Evolutionary conservation across 2,113 vertebrate species (phyloP).

Genomic region (Nyctereutes procyonoides): DNA sequence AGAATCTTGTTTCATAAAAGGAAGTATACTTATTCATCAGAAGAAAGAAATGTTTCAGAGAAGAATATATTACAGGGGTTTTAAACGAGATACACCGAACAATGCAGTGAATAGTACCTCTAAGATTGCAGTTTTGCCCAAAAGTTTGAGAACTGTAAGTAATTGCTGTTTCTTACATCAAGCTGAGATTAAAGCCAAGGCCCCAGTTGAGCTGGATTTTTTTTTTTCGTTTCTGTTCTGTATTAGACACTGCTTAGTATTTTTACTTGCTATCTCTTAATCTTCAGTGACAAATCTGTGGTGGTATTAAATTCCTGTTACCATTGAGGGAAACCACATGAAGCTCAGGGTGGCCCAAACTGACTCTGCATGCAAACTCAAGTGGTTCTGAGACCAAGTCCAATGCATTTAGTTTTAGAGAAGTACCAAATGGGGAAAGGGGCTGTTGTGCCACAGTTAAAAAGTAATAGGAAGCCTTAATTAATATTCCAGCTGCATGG

Average conservation of each 20-base stretch:
- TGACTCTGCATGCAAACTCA: not conserved
- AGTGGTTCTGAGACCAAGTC: not conserved
- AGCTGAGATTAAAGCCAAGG: conserved; percentile 1
- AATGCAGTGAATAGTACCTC: not conserved
- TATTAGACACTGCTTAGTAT: not conserved
- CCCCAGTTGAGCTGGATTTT: not conserved
- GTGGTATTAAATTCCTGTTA: not conserved
- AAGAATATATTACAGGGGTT: not conserved
- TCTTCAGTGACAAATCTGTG: not conserved
- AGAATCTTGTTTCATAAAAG: not conserved
- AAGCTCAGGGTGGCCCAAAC: not conserved
- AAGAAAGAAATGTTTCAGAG: not conserved
- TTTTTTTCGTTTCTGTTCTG: not conserved
- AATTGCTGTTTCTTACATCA: not conserved
- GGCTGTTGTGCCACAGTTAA: not conserved
- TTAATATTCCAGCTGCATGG: not conserved
- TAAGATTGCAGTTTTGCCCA: conserved; percentile 28
- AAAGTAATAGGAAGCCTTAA: not conserved
- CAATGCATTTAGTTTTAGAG: not conserved
- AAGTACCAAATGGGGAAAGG: not conserved
- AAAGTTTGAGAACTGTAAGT: conserved; percentile 4
- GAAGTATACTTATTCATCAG: not conserved
- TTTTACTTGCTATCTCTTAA: conserved; percentile 17
- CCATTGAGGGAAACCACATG: not conserved
- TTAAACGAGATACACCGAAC: conserved; percentile 20